Evolutionary conservation across 2,797 vertebrate species (phyloP), one percentile per base, ranked within the genome.

Genomic region (Phalloptychus januarius): DNA sequence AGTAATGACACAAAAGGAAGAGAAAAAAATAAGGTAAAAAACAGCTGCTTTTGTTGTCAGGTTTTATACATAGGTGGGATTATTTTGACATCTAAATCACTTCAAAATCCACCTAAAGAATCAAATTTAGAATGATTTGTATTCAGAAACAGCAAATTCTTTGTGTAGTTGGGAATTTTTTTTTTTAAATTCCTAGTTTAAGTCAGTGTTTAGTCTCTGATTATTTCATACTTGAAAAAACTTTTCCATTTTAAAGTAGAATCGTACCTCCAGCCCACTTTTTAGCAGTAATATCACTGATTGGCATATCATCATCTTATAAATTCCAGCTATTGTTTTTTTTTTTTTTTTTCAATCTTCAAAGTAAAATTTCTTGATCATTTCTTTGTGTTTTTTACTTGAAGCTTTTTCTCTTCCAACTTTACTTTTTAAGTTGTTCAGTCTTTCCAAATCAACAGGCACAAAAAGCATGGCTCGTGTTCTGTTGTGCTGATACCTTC

Each of bases 401-500:
- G 15, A 63, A 33, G 58, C 7, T 58, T 28, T 15, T 31, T 61
- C 13, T 36, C 33, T 65, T 23, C 38, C 36, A 4, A 65, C 61
- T 50, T 23, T 50, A 38, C 11, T 69, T 42, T 38, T 15, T 42
- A 12, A 78, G 56, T 65, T 61, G 0, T 54, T 76, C 46, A 52
- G 28, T 63, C 28, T 70, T 81, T 28, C 65, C 65, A 58, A 28
- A 54, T 74, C 65, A 44, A 74, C 28, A 44, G 50, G 61, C 0
- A 46, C 33, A 82, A 33, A 33, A 71, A 70, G n/a, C 33, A 69
- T 54, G 40, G 72, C 77, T 76, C 2, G 46, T 81, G 74, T 74
- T 75, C 72, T 70, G 79, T 79, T 81, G 67, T 74, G 7, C 67
- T 45, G 40, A 75, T 75, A 38, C 56, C 63, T 6, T 79, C 40